A percentile compares a stretch with the other conserved stretches of the same genome.
Conservation (phyloP, 2,888 invertebrate species). For the Eupithecia inturbata region DNA sequence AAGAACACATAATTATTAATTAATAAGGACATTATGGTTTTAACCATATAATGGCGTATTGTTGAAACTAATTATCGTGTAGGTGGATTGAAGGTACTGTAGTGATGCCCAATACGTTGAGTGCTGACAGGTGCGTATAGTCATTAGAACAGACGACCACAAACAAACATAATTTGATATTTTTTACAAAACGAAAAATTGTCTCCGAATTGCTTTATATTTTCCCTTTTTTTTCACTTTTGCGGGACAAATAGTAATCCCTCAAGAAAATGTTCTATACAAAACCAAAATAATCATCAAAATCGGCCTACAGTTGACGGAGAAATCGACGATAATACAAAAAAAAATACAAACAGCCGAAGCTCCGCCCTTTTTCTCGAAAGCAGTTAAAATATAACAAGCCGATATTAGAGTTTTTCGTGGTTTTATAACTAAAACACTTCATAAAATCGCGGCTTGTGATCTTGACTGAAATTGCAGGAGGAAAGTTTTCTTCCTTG, state of each 20-base stretch:
- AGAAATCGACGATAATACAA: no score
- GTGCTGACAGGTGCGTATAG: neutral
- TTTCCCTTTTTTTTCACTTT: no score
- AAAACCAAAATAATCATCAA: no score
- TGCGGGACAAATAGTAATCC: no score
- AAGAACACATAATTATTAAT: constrained; percentile 10
- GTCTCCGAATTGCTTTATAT: no score
- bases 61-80: constrained; percentile 40
- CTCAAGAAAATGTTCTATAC: no score
- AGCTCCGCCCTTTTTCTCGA: no score
- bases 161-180: no score
- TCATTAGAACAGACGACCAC: neutral
- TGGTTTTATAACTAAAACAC: neutral
- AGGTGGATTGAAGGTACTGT: constrained; percentile 31
- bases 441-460: neutral
- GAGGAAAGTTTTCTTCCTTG: neutral
- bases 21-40: constrained; percentile 33
- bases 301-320: no score
- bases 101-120: constrained; percentile 31
- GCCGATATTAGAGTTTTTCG: neutral
- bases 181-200: no score
- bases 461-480: neutral
- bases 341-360: no score
- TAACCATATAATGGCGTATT: constrained; percentile 32
- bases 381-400: neutral